Base-by-base conservation (phyloP, 2,888 invertebrate genomes). In the Ophion obscuratus region DNA sequence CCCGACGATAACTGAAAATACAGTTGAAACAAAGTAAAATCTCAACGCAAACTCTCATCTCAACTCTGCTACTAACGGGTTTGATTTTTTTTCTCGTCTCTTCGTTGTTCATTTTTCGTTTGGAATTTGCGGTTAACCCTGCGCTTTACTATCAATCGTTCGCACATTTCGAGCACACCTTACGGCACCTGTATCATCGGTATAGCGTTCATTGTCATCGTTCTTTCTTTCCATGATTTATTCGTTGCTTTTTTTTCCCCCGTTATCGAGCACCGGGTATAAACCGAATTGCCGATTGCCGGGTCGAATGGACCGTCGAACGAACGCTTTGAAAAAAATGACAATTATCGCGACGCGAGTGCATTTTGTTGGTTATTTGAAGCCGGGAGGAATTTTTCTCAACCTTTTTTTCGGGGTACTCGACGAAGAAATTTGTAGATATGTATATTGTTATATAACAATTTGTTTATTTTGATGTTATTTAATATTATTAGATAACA, bases 161-260 rank as follows among this genome's bases (percentile, higher is more conserved):
- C 40, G 73, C 79, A 80, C 44, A 75, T 64, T 80, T 77, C 77
- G 77, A 86, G 76, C 80, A 73, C 83, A 77, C 83, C 71, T 62
- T 53, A 70, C 59, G 83, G 85, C 85, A 85, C 68, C 84, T 81
- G 84, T 82, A 84, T 83, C 77, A 84, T 86, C 83, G 82, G 85
- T 78, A 68, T 78, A 68, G 83, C 84, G 75, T 67, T 77, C 75
- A 80, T 59, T 64, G 61, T 71, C 68, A 75, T 81, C 70, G 78
- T 77, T 61, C 61, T 80, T 64, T 9, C 14, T 24, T 40, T 74
- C 20, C 36, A 36, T 44, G 53, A 53, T 78, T 66, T 74, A 20
- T 61, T 81, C 53, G 27, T 81, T 57, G 27, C 67, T 70, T 66
- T 24, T 47, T 82, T 61, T 64, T 17, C 57, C n/a, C 53, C 7